phyloP scores from a whole-genome alignment of 2,113 vertebrate genomes.

The Bombycilla garrulus region DNA sequence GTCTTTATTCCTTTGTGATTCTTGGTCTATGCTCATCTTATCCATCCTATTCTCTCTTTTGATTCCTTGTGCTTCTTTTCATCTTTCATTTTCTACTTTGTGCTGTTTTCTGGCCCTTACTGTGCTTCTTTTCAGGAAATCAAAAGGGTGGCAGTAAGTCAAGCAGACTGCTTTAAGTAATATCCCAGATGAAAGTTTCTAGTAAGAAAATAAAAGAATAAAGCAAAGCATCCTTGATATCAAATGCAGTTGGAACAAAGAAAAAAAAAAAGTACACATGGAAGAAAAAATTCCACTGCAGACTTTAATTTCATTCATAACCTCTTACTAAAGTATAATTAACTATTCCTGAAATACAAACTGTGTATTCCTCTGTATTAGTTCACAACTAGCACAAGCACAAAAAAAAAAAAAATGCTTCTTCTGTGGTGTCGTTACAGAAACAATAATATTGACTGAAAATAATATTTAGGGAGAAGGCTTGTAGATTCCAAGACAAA shows the following conservation, averaged over 20 bases:
- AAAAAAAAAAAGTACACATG: background rate
- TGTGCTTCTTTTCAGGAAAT: conserved; percentile 32
- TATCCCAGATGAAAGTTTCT: background rate
- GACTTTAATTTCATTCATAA: background rate
- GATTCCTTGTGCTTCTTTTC: background rate
- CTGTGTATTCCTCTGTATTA: background rate
- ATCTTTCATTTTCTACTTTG: background rate
- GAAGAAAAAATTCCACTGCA: background rate
- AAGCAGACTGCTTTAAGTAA: background rate
- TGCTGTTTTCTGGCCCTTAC: background rate
- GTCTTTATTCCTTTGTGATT: background rate
- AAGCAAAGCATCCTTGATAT: background rate
- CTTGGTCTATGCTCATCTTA: background rate
- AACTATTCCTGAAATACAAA: background rate
- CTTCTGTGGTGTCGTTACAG: too few relatives aligned
- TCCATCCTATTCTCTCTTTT: background rate
- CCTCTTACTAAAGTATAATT: background rate
- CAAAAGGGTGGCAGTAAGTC: background rate
- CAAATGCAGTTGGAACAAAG: background rate
- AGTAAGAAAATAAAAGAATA: background rate
- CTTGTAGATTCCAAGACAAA: background rate
- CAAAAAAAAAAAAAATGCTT: too few relatives aligned
- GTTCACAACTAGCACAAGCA: background rate
- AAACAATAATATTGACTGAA: background rate
- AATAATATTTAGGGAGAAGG: background rate